Percentiles rank a stretch among this genome's conserved stretches.
These are phyloP conservation scores for Rhinolophus ferrumequinum DNA, from an alignment of 2,113 vertebrate species.

Conservation along the genomic window DNA sequence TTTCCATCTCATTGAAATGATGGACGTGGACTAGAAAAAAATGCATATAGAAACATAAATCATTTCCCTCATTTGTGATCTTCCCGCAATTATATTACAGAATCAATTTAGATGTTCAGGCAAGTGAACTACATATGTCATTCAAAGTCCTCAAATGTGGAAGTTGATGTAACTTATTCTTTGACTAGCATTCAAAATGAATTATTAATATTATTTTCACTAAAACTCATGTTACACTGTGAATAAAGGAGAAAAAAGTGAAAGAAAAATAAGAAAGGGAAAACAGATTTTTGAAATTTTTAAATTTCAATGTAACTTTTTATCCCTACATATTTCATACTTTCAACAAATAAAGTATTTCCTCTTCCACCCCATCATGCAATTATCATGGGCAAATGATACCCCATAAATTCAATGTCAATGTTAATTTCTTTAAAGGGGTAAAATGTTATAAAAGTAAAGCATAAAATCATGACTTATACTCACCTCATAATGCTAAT, in stretches of 20 bases:
- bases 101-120: conserved; percentile 30
- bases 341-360: neutral
- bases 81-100: conserved; percentile 26
- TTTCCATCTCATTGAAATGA: conserved; percentile 37
- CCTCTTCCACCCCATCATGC: neutral
- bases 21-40: neutral
- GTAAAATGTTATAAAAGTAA: neutral
- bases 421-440: neutral
- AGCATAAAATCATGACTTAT: neutral
- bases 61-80: conserved; percentile 33
- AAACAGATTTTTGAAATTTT: neutral
- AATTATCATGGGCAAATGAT: neutral
- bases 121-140: conserved; percentile 27
- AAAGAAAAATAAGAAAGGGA: neutral
- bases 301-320: neutral
- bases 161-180: neutral
- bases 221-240: neutral
- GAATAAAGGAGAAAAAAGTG: neutral
- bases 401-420: neutral
- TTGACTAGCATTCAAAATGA: conserved; percentile 22
- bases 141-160: conserved; percentile 31
- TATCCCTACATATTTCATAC: neutral
- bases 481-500: neutral
- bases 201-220: conserved; percentile 40
- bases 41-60: neutral